These are phyloP conservation scores for Pelochelys cantorii DNA, from an alignment of 2,797 vertebrate genomes.

Conservation along the genomic window DNA sequence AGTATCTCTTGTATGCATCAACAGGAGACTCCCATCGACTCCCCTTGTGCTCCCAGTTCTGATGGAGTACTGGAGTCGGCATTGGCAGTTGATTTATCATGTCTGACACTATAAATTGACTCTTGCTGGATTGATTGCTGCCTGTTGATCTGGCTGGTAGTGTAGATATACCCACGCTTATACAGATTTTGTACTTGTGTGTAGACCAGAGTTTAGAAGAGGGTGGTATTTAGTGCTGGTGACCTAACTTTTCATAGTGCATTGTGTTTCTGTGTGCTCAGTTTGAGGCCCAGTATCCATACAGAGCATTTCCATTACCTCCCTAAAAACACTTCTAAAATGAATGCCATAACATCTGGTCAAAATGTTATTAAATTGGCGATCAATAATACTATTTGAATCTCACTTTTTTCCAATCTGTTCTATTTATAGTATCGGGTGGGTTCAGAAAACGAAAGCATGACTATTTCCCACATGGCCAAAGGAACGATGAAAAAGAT, in stretches of 20 bases:
- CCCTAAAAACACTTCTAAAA: neutral
- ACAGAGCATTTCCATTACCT: neutral
- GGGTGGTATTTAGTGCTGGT: neutral
- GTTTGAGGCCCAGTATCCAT: neutral
- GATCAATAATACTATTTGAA: neutral
- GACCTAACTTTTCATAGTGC: no score
- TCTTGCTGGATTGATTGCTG: no score
- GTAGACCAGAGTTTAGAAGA: neutral
- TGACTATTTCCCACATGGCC: constrained; percentile 80
- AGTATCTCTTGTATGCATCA: no score
- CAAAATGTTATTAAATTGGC: neutral
- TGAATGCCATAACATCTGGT: neutral
- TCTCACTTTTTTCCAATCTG: neutral
- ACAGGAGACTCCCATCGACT: no score
- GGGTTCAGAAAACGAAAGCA: constrained; percentile 85
- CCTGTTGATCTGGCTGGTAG: no score
- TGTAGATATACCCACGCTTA: no score
- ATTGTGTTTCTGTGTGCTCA: neutral
- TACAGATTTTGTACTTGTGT: no score
- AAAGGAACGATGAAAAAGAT: constrained; percentile 78
- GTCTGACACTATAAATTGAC: no score
- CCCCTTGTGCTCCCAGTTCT: no score
- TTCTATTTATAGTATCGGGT: constrained; percentile 78
- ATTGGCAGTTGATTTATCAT: no score
- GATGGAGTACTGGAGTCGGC: no score